Base-by-base conservation (phyloP, 2,113 vertebrate species). In the Larimichthys crocea region DNA sequence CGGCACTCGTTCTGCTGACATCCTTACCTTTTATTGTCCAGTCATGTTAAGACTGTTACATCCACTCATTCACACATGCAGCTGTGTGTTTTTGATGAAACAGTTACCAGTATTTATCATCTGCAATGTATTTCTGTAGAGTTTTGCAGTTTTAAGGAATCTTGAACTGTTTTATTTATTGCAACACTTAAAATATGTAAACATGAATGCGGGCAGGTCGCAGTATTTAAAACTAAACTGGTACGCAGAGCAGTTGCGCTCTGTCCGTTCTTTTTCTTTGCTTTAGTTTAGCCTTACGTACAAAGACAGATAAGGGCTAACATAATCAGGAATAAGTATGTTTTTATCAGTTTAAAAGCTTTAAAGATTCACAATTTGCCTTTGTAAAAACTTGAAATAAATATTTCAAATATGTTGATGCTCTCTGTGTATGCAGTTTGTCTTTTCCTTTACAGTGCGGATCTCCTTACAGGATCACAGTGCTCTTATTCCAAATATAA, bases 321-420 rank as follows among this genome's bases (percentile, higher is more conserved):
- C 56, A 59, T 74, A 46, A 74, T 81, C 83, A 88, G 84, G 82
- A 86, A 80, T 16, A 72, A 62, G 26, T 69, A 22, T 72, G 53
- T 90, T 90, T 40, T 14, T 80, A 46, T 85, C 78, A 74, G 17
- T 66, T 85, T 80, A 87, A 73, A 77, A 89, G 90, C 92, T 93
- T 93, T 92, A 92, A 90, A 87, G 52, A 90, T 89, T 91, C 90
- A 92, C 88, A 85, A 92, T 84, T 40, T 90, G 89, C 91, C 89
- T 93, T 93, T 94, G 84, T 88, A 91, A 88, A 89, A 86, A 81
- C 78, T 84, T 91, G 20, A 88, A 94, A 93, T 93, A 92, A 94
- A 93, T 83, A 83, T 76, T 83, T 67, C 50, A 75, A 83, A 49
- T 86, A 55, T 89, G 59, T 46, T 53, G 35, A 44, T 57, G 6